A percentile compares a stretch with the other conserved stretches of the same genome.
Conservation (phyloP, 2,113 vertebrate species). For the Crotalus tigris region DNA sequence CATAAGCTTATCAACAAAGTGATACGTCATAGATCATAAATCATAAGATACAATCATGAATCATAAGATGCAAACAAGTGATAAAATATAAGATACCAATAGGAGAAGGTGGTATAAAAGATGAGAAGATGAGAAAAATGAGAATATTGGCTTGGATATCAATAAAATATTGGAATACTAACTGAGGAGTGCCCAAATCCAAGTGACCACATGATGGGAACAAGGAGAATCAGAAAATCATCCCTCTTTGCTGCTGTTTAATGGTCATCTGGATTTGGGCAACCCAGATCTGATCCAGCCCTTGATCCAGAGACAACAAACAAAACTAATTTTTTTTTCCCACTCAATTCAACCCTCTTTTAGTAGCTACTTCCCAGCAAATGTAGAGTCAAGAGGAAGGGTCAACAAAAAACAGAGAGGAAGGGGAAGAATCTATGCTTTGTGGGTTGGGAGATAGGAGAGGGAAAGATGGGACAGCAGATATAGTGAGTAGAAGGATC, state of each 20-base stretch:
- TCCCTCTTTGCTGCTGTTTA: neutral
- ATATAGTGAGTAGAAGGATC: neutral
- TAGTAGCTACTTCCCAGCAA: neutral
- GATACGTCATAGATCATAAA: neutral
- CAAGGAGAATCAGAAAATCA: neutral
- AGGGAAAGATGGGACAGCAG: neutral
- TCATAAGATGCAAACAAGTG: neutral
- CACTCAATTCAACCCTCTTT: neutral
- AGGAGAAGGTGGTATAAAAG: neutral
- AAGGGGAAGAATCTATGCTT: neutral
- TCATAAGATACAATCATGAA: neutral
- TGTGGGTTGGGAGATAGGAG: neutral
- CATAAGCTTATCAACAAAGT: neutral
- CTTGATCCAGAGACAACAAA: neutral
- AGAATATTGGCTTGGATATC: neutral
- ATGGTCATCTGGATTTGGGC: neutral
- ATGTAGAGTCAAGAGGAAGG: neutral
- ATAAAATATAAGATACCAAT: neutral
- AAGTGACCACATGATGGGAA: neutral
- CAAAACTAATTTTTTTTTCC: neutral
- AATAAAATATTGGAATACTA: neutral
- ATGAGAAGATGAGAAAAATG: neutral
- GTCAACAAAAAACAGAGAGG: neutral
- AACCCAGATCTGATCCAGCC: neutral
- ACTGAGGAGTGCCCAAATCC: neutral